phyloP scores from a whole-genome alignment of 2,797 vertebrate species.

The Melanitta fusca region DNA sequence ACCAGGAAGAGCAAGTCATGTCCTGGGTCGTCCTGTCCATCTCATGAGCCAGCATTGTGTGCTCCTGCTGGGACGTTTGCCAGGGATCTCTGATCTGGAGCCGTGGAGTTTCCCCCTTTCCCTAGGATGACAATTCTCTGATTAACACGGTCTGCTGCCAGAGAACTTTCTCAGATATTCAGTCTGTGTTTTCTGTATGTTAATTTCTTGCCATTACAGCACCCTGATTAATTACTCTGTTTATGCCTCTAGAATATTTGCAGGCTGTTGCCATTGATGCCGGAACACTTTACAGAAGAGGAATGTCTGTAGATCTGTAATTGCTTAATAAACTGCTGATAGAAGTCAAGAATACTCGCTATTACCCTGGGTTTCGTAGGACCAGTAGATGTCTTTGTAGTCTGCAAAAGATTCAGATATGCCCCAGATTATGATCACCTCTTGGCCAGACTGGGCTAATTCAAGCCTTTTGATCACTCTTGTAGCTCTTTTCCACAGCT shows the following conservation, averaged over 20 bases:
- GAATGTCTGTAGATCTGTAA: constrained; percentile 36
- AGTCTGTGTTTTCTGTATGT: constrained; percentile 37
- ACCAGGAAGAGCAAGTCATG: background rate
- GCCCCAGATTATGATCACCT: background rate
- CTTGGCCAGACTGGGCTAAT: background rate
- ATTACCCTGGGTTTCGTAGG: background rate
- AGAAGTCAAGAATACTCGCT: background rate
- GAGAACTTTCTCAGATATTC: constrained; percentile 15
- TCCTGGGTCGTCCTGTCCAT: background rate
- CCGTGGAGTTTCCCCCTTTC: background rate
- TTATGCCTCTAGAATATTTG: constrained; percentile 63
- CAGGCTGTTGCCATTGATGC: constrained; percentile 28
- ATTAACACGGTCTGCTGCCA: background rate
- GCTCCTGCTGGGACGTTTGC: constrained; percentile 22
- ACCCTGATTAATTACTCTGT: constrained; percentile 55
- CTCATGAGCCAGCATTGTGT: background rate
- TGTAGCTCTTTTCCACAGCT: background rate
- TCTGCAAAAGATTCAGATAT: background rate
- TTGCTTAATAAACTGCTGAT: constrained; percentile 41
- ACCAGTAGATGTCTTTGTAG: background rate
- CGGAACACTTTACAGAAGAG: background rate
- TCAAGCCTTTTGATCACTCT: background rate
- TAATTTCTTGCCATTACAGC: constrained; percentile 57
- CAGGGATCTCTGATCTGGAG: constrained; percentile 9
- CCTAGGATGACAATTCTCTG: background rate